Evolutionary conservation across 2,797 vertebrate genomes (phyloP).

Genomic region (Malurus splendens): DNA sequence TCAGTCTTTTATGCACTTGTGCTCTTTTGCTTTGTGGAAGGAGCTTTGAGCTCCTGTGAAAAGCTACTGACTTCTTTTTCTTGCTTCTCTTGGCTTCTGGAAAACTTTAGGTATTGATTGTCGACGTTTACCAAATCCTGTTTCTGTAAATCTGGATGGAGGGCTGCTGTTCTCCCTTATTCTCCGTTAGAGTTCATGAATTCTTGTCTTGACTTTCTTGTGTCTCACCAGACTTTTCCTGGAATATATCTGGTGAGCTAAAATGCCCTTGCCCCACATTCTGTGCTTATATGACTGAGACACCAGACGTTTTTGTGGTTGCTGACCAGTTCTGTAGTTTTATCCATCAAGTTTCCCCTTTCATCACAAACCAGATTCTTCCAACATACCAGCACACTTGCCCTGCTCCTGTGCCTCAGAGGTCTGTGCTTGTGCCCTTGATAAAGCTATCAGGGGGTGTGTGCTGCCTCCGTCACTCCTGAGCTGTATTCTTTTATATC

Average conservation of each 20-base stretch:
- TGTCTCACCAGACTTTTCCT: not conserved
- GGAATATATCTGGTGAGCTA: not conserved
- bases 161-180: not conserved
- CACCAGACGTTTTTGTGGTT: not conserved
- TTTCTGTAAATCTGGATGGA: not conserved
- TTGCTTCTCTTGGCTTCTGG: not conserved
- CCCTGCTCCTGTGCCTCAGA: not conserved
- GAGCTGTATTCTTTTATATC: not conserved
- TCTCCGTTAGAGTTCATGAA: not conserved
- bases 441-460: accelerated
- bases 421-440: not conserved
- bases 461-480: not conserved
- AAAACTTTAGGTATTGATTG: not conserved
- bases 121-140: not conserved
- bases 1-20: not conserved
- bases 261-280: accelerated
- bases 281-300: not conserved
- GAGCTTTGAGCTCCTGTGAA: not conserved
- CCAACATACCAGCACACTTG: not conserved
- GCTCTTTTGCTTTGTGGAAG: not conserved
- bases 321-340: not conserved
- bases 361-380: not conserved
- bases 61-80: not conserved
- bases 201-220: not conserved
- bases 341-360: not conserved